These are phyloP conservation scores for Sebastes kiyomatsui DNA, from an alignment of 2,797 vertebrate species.

Conservation along the genomic window DNA sequence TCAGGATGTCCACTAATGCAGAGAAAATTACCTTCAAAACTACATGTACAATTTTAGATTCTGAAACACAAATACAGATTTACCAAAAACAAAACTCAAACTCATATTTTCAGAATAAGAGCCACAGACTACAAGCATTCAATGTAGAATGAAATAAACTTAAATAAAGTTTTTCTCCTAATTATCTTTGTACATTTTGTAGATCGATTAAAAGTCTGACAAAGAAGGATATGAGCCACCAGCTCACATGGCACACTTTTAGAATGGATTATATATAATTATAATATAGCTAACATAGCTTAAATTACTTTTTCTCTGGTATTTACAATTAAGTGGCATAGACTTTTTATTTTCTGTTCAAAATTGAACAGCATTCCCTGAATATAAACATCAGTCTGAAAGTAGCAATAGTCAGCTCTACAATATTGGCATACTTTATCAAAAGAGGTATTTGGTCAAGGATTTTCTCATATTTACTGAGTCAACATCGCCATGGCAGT, in stretches of 20 bases:
- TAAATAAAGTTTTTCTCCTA: neutral
- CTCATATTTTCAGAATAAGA: no score
- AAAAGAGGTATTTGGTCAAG: neutral
- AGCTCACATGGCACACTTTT: neutral
- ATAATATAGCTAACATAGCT: no score
- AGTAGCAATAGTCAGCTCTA: neutral
- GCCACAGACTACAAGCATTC: no score
- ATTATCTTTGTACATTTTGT: neutral
- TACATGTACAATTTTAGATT: neutral
- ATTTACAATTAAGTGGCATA: neutral
- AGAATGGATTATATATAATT: neutral
- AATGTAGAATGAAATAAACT: neutral
- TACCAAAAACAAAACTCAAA: no score
- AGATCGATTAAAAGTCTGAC: neutral
- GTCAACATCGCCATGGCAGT: neutral
- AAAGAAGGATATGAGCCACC: neutral
- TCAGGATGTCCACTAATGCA: neutral
- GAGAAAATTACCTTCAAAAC: neutral
- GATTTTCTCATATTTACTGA: conserved; percentile 9
- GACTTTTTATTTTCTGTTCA: neutral
- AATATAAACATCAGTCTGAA: neutral
- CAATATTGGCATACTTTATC: neutral
- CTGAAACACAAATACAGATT: neutral
- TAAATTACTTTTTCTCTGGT: neutral
- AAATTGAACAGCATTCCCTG: neutral